Evolutionary conservation across 2,888 invertebrate species (phyloP), one percentile per base, ranked within the genome.

Genomic region (Netelia inedita): DNA sequence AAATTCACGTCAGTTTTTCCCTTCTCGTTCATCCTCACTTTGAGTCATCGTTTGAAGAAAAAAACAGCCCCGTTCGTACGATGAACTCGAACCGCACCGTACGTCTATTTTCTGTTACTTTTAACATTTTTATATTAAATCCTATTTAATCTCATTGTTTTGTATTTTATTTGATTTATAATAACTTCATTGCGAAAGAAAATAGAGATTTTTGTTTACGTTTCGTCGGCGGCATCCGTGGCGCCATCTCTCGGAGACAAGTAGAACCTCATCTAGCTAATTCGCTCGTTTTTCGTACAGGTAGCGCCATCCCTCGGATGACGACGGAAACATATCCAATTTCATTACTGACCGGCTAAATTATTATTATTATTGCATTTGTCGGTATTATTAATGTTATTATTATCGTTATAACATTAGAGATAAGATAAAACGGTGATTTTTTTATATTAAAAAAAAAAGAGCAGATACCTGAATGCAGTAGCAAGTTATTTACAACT

Each of bases 341-440:
- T 46, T 1, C 6, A 16, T 6, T 55, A 57, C 46, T 55, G 53
- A 69, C 72, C 84, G 63, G 69, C 28, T 19, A 35, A 11, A 35
- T 35, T 35, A 35, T 35, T 35, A 35, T 35, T 35, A 35, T 35
- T 35, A 35, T 6, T 35, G 35, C 5, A 35, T 35, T 35, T 35
- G 3, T 35, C 46, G 53, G 63, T 8, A 10, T 41, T 41, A 41
- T 16, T 63, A n/a, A 0, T 35, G 35, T 8, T 50, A 8, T 43
- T 2, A 19, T 66, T 50, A 50, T 50, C 16, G 3, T 11, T 11
- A 41, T 28, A 71, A 63, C 83, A 65, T 57, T 55, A 23, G 72
- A 76, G 59, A 59, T 59, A 21, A 46, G 66, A 66, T 59, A 50
- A 72, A 75, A 72, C 71, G 83, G 80, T 75, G 1, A 21, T 76